Base-by-base conservation (phyloP, 2,888 invertebrate genomes). In the Ochropleura leucogaster region DNA sequence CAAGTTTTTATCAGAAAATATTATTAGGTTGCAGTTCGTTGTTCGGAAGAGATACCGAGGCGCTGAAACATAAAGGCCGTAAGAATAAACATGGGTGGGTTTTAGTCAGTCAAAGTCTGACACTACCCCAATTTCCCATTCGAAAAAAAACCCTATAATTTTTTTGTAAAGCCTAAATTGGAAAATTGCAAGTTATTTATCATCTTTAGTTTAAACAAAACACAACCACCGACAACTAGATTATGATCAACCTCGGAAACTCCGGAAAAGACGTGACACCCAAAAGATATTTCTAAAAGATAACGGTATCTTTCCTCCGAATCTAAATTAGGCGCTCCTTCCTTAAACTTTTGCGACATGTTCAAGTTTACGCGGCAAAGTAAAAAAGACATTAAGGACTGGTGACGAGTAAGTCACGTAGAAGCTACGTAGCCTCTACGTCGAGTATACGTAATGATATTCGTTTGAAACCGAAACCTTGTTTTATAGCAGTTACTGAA, bases 311-410 rank as follows among this genome's bases (percentile, higher is more conserved):
- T 70, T 72, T 12, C 16, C 59, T 44, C 20, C 57, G 65, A 72
- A 80, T 80, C 76, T 81, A 74, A 79, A 85, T 80, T 66, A 79
- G 68, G 40, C 46, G 18, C 47, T 73, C 40, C 14, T 57, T 53
- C 53, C 49, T 69, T 72, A 70, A 74, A 82, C 73, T 82, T 55
- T 68, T 16, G 16, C 40, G 72, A 59, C 63, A 71, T 78, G 82
- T 72, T 68, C 51, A 72, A 81, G 73, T 75, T 81, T 74, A 75
- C 47, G 62, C 5, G 49, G 55, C 16, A 67, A 67, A 67, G 55
- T 73, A 77, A 78, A 81, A 78, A 76, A 63, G 55, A 63, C 75
- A 89, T 68, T 68, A 77, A 73, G 55, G 46, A 10, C 57, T 47
- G 59, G 59, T 68, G 77, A 55, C 60, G 55, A 67, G 64, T 62